phyloP scores from a whole-genome alignment of 2,797 vertebrate species.

The Lithobates pipiens region DNA sequence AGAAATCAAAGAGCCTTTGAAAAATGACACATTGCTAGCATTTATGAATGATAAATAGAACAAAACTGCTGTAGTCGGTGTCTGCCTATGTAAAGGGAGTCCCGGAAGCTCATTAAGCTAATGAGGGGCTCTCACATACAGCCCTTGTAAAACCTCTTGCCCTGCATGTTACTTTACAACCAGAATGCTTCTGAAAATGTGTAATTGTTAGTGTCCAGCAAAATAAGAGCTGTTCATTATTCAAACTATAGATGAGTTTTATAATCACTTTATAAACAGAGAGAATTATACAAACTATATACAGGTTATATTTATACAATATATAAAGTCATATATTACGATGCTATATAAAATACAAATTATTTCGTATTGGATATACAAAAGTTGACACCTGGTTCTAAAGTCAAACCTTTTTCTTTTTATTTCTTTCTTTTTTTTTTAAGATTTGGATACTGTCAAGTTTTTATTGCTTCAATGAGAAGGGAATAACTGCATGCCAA shows the following conservation, averaged over 20 bases:
- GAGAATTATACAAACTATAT: neutral
- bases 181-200: neutral
- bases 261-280: neutral
- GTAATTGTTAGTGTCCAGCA: neutral
- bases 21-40: slow-evolving; percentile 7
- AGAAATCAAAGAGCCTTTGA: slow-evolving; percentile 31
- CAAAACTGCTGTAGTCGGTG: slow-evolving; percentile 15
- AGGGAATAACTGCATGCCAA: too few species aligned
- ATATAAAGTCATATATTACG: neutral
- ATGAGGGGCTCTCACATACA: slow-evolving; percentile 7
- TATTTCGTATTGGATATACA: neutral
- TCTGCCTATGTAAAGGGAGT: slow-evolving; percentile 26
- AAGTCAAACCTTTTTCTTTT: too few species aligned
- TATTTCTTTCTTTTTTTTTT: too few species aligned
- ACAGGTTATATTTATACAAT: neutral
- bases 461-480: too few species aligned
- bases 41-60: slow-evolving; percentile 32
- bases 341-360: neutral
- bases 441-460: too few species aligned
- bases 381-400: neutral
- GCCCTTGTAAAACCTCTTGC: slow-evolving; percentile 25
- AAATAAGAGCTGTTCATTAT: neutral
- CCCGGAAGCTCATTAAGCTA: slow-evolving; percentile 45
- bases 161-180: slow-evolving; percentile 10
- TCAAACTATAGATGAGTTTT: neutral